These are phyloP conservation scores for Microcaecilia unicolor DNA, from an alignment of 2,797 vertebrate genomes.

Conservation along the genomic window DNA sequence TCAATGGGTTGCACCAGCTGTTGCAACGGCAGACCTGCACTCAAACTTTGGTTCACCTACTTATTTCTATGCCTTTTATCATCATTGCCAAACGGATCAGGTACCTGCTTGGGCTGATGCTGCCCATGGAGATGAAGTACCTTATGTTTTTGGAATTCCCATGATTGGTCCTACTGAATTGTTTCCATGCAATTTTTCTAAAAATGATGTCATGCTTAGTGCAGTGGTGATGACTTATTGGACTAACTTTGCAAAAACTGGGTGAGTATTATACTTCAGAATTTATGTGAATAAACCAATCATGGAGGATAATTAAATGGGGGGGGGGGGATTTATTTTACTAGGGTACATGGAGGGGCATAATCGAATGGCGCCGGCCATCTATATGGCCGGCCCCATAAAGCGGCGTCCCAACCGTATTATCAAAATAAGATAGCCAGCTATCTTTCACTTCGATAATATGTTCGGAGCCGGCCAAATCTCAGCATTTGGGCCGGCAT, in stretches of 20 bases:
- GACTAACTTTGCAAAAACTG: constrained; percentile 98
- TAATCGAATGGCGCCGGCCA: too few species aligned
- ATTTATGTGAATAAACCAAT: too few species aligned
- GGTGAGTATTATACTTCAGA: constrained; percentile 74
- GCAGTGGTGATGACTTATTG: constrained; percentile 98
- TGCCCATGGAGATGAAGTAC: constrained; percentile 94
- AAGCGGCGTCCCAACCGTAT: too few species aligned
- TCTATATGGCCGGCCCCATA: too few species aligned
- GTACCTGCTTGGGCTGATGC: constrained; percentile 97
- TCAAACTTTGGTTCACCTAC: constrained; percentile 97
- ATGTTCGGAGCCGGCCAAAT: too few species aligned
- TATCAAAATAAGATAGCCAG: too few species aligned
- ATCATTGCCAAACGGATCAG: constrained; percentile 98
- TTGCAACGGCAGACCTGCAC: constrained; percentile 95
- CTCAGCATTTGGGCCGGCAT: too few species aligned
- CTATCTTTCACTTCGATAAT: too few species aligned
- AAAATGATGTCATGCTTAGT: constrained; percentile 97
- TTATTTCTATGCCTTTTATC: constrained; percentile 98
- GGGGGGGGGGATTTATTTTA: too few species aligned
- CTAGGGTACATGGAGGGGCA: too few species aligned
- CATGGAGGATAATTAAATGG: too few species aligned
- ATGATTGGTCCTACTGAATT: constrained; percentile 97
- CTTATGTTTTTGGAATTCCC: constrained; percentile 91
- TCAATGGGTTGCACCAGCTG: constrained; percentile 95
- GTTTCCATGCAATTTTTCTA: constrained; percentile 98